phyloP scores from a whole-genome alignment of 2,888 invertebrate species.

The Periphyllus acericola region DNA sequence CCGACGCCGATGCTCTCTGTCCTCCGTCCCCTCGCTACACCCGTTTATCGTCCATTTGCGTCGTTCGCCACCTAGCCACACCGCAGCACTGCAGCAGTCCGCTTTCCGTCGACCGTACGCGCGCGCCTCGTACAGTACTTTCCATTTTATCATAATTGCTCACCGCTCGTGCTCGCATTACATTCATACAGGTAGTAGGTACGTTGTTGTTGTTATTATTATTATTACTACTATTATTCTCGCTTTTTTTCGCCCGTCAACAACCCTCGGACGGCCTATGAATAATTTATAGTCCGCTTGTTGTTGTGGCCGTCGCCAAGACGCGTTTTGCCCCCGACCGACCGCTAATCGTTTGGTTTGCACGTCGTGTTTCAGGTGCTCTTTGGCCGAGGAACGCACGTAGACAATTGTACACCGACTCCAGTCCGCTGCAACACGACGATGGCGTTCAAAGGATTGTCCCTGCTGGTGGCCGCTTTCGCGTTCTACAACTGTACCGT shows the following conservation, averaged over 20 bases:
- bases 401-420: not conserved
- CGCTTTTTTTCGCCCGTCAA: not conserved
- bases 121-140: not conserved
- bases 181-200: not conserved
- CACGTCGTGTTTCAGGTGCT: too few relatives aligned
- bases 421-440: slow-evolving; percentile 70
- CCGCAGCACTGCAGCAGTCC: too few relatives aligned
- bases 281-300: too few relatives aligned
- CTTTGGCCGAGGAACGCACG: too few relatives aligned
- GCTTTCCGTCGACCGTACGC: not conserved
- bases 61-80: too few relatives aligned
- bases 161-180: not conserved
- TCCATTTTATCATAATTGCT: not conserved
- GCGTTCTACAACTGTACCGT: slow-evolving; percentile 30
- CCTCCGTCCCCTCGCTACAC: too few relatives aligned
- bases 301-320: not conserved
- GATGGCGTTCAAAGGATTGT: slow-evolving; percentile 78
- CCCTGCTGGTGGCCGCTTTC: slow-evolving; percentile 70
- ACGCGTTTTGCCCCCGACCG: not conserved
- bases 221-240: not conserved
- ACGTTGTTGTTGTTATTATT: not conserved
- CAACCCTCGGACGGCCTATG: not conserved
- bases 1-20: not conserved
- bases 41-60: too few relatives aligned
- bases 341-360: too few relatives aligned